Conservation (phyloP, 2,888 invertebrate species). For the Drosophila diplacantha region DNA sequence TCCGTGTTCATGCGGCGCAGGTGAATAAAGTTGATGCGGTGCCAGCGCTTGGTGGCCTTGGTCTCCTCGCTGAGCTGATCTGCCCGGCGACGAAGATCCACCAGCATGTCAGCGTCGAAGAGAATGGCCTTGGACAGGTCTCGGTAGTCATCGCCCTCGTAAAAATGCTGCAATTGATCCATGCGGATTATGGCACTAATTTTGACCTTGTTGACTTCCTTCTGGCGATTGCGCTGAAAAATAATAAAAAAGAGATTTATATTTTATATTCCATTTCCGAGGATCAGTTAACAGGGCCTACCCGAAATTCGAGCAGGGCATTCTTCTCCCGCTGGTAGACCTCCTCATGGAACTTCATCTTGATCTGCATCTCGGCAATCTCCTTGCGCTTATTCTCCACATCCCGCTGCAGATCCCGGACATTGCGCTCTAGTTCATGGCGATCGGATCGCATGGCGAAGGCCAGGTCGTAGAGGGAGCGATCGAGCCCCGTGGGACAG, state of each 20-base stretch:
- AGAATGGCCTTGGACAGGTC: conserved; percentile 80
- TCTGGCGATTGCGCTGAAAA: conserved; percentile 81
- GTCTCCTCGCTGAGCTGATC: conserved; percentile 83
- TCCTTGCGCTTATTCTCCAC: conserved; percentile 82
- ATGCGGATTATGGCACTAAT: conserved; percentile 83
- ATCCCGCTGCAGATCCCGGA: conserved; percentile 80
- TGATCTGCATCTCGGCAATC: conserved; percentile 81
- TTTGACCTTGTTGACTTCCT: conserved; percentile 87
- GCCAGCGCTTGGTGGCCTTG: conserved; percentile 80
- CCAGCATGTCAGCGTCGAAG: conserved; percentile 82
- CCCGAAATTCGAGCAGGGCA: conserved; percentile 83
- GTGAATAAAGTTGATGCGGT: conserved; percentile 84
- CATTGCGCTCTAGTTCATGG: conserved; percentile 80
- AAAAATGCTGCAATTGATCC: conserved; percentile 83
- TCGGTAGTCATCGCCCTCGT: conserved; percentile 78
- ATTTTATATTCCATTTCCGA: too few relatives aligned
- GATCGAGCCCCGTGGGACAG: conserved; percentile 86
- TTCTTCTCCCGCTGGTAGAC: conserved; percentile 80
- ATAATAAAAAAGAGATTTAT: neutral
- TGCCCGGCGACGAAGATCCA: conserved; percentile 81
- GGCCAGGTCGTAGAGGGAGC: conserved; percentile 82
- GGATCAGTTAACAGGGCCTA: conserved; percentile 63
- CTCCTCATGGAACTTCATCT: conserved; percentile 80
- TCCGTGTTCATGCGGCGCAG: conserved; percentile 85
- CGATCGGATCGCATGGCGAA: conserved; percentile 82